Base-by-base conservation (phyloP, 2,888 invertebrate genomes). In the Apodemia hepburni region DNA sequence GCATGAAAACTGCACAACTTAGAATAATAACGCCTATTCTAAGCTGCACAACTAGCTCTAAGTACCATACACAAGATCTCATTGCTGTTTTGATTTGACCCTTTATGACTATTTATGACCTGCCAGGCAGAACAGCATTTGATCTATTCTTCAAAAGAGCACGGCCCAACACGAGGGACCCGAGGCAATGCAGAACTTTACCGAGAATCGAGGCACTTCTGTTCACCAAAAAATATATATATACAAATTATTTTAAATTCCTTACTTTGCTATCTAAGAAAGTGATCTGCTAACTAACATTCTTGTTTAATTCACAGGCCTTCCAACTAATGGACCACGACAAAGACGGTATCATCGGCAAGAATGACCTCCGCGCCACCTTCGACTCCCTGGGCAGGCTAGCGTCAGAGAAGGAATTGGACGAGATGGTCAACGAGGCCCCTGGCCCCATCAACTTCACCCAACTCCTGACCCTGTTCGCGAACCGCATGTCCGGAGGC, bases 281-380 rank as follows among this genome's bases (percentile, higher is more conserved):
- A 45, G n/a, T 45, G 15, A 45, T 4, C 45, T 17, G 8, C 5
- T 8, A 17, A 47, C 17, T 47, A 47, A 47, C n/a, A 18, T 11
- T 51, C 59, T 47, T 68, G 29, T 60, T 68, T 66, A 38, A 65
- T 65, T 66, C 62, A 7, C 84, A 97, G 96, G 98, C 97, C 82
- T 98, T 98, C 96, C 96, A 96, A 92, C 95, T 98, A 79, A 98
- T 98, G 96, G 98, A 98, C 93, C 95, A 96, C 90, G 97, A 98
- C 93, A 98, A 98, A 92, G 98, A 98, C 85, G 97, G 97, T 75
- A 94, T 97, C 91, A 94, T 95, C 90, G 94, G 96, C 88, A 97
- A 97, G 93, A 95, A 95, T 89, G 98, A 98, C 92, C 94, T 98
- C 82, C 95, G 97, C 83, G 96, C 96, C 82, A 97, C 97, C 82